These are phyloP conservation scores for Apodemia zela DNA, from an alignment of 2,888 invertebrate species.

Conservation along the genomic window DNA sequence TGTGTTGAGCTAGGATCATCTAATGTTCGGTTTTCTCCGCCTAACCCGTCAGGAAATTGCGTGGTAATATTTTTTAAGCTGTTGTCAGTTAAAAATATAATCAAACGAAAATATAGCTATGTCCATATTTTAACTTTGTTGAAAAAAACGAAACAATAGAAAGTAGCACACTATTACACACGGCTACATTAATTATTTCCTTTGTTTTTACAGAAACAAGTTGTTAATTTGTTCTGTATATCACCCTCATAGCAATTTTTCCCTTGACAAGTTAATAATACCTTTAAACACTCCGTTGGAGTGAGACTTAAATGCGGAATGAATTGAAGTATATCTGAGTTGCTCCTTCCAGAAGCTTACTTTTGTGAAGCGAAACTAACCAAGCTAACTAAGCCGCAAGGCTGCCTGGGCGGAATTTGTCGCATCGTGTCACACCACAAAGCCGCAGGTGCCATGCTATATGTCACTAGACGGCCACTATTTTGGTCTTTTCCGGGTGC, in stretches of 20 bases:
- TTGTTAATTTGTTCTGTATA: not conserved
- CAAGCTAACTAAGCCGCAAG: conserved; percentile 28
- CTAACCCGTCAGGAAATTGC: too few relatives aligned
- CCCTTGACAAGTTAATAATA: conserved; percentile 12
- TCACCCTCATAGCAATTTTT: conserved; percentile 12
- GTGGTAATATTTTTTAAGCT: too few relatives aligned
- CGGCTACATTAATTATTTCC: not conserved
- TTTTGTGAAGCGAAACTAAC: conserved; percentile 20
- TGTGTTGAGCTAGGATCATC: too few relatives aligned
- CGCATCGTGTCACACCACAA: conserved; percentile 30
- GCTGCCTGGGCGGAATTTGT: conserved; percentile 29
- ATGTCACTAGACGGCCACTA: conserved; percentile 33
- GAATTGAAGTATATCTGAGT: conserved; percentile 7
- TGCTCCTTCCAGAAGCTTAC: conserved; percentile 16
- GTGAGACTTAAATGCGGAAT: conserved; percentile 5
- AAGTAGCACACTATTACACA: not conserved
- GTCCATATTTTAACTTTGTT: not conserved
- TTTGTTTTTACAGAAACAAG: not conserved
- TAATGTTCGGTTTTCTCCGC: too few relatives aligned
- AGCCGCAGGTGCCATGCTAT: conserved; percentile 28
- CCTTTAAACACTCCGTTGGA: not conserved
- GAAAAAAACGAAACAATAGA: not conserved
- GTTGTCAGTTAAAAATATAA: too few relatives aligned
- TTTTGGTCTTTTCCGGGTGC: conserved; percentile 29
- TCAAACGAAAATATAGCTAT: not conserved